Evolutionary conservation across 1,140 invertebrate genomes (phyloP), one percentile per base, ranked within the genome.

Genomic region (Armadillidium nasatum): DNA sequence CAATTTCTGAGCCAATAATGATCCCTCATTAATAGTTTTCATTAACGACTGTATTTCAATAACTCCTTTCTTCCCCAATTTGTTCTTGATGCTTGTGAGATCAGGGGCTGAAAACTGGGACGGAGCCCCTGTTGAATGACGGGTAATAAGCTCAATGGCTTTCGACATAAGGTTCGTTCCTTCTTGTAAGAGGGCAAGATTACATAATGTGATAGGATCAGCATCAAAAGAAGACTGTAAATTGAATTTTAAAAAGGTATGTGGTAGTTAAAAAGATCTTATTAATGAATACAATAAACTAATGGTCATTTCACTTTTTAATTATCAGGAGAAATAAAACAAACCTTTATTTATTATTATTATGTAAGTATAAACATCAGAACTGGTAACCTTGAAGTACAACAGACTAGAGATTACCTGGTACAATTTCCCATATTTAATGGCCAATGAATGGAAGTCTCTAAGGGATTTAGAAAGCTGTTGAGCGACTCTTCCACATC

Each of bases 211-310:
- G 10, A 89, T 88, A 50, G 90, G 89, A 87, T 97, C 94, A 10
- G 95, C 94, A 88, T 97, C 94, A 87, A 97, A 98, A 54, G 94
- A 93, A 19, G 93, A 93, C 83, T 95, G 91, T 83, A 79, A 60
- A 60, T n/a, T n/a, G n/a, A n/a, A n/a, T n/a, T n/a, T n/a, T n/a
- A n/a, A n/a, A n/a, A n/a, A n/a, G n/a, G n/a, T n/a, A n/a, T n/a
- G n/a, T n/a, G n/a, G n/a, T n/a, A n/a, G n/a, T n/a, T n/a, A n/a
- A n/a, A n/a, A n/a, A n/a, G n/a, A n/a, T n/a, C n/a, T n/a, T n/a
- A n/a, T n/a, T n/a, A n/a, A 33, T 33, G 33, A 33, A 33, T 33
- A 33, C 1, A 1, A 33, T 33, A 33, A 33, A 33, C 33, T 33
- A 33, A 33, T 33, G 33, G 33, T 33, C 33, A 33, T 33, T 33